Evolutionary conservation across 2,113 vertebrate genomes (phyloP).

Genomic region (Anoplopoma fimbria): DNA sequence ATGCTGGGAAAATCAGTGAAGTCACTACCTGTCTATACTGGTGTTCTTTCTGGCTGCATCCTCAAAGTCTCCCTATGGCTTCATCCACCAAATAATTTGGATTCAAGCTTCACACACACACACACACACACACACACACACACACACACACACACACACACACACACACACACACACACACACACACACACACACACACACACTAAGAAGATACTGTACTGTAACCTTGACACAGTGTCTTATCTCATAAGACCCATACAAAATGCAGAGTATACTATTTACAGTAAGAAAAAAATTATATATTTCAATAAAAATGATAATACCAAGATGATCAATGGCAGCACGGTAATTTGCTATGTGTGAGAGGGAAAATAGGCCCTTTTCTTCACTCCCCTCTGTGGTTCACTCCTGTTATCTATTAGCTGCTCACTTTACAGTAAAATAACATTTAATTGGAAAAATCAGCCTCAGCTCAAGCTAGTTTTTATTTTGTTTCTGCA

Average conservation of each 20-base stretch:
- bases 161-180: neutral
- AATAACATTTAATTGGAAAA: too few relatives aligned
- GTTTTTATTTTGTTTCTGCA: constrained; percentile 13
- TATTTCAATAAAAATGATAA: constrained; percentile 17
- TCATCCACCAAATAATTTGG: constrained; percentile 41
- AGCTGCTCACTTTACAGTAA: neutral
- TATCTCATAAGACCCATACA: constrained; percentile 15
- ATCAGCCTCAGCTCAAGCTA: neutral
- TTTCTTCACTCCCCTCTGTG: neutral
- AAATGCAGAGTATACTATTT: neutral
- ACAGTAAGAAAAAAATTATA: neutral
- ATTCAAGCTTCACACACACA: constrained; percentile 35
- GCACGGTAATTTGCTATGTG: neutral
- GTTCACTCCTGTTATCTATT: neutral
- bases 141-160: constrained; percentile 3
- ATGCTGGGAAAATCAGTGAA: constrained; percentile 56
- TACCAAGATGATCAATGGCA: neutral
- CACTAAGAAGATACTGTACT: constrained; percentile 30
- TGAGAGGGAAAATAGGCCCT: neutral
- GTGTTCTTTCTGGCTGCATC: constrained; percentile 47
- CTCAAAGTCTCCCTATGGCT: constrained; percentile 53
- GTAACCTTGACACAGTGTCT: constrained; percentile 25
- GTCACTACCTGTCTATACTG: constrained; percentile 63
- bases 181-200: neutral
- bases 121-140: constrained; percentile 6